Percentiles rank a stretch among this genome's conserved stretches.
phyloP scores from a whole-genome alignment of 2,888 invertebrate genomes.

The Malthinus flaveolus region DNA sequence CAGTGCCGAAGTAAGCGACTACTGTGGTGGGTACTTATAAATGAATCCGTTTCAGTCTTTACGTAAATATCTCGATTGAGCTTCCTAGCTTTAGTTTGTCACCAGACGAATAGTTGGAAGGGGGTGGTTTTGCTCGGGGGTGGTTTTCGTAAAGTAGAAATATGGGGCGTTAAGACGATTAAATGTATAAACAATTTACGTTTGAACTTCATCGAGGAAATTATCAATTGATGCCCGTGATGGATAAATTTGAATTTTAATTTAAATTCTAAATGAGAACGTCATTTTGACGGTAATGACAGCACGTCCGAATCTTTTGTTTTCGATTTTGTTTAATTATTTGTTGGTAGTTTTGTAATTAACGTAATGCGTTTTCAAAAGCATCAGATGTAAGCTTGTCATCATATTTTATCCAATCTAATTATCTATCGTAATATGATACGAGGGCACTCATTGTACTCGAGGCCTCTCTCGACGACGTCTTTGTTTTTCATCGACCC shows the following conservation, averaged over 20 bases:
- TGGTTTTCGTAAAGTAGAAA: too few relatives aligned
- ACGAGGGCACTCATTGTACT: constrained; percentile 14
- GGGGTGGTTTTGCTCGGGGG: background rate
- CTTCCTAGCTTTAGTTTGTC: constrained; percentile 15
- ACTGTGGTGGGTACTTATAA: constrained; percentile 14
- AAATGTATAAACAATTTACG: too few relatives aligned
- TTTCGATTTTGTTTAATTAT: too few relatives aligned
- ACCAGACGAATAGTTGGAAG: constrained; percentile 15
- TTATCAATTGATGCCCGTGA: too few relatives aligned
- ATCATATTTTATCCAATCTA: constrained; percentile 13
- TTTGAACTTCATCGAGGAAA: too few relatives aligned
- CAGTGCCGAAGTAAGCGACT: background rate
- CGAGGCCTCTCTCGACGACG: constrained; percentile 4
- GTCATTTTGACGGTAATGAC: too few relatives aligned
- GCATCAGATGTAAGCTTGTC: background rate
- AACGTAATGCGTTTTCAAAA: too few relatives aligned
- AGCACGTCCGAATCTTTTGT: too few relatives aligned
- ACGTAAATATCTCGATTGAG: constrained; percentile 19
- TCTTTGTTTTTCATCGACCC: constrained; percentile 20
- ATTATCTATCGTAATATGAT: constrained; percentile 15
- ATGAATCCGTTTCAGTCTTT: constrained; percentile 19
- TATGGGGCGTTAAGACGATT: too few relatives aligned
- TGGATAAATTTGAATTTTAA: too few relatives aligned
- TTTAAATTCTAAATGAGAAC: too few relatives aligned
- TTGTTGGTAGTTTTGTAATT: too few relatives aligned